These are phyloP conservation scores for Zaprionus tsacasi DNA, from an alignment of 1,140 invertebrate species.

Conservation along the genomic window DNA sequence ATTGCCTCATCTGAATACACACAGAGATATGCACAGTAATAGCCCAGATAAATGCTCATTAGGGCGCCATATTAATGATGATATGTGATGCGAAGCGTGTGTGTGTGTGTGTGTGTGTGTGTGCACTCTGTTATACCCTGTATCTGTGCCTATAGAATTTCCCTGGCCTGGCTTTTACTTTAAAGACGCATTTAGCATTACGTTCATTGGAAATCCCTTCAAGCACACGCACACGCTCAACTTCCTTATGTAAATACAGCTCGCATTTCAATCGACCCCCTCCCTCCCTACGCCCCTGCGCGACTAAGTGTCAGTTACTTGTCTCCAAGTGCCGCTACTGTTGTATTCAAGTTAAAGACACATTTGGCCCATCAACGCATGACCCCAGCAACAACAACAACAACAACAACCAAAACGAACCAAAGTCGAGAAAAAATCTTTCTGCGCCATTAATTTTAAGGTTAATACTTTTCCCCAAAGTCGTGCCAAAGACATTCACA, in stretches of 20 bases:
- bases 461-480: constrained; percentile 70
- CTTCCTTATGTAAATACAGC: constrained; percentile 3
- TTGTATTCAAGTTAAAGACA: constrained; percentile 75
- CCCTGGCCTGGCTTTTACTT: not conserved
- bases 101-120: not conserved
- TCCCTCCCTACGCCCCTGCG: not conserved
- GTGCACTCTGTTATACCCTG: constrained; percentile 5
- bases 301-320: constrained; percentile 13
- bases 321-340: constrained; percentile 50
- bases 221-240: not conserved
- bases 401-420: constrained; percentile 25
- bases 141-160: constrained; percentile 1
- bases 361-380: constrained; percentile 64
- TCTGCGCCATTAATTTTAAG: constrained; percentile 81
- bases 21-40: constrained; percentile 41
- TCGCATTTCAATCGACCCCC: not conserved
- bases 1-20: constrained; percentile 41
- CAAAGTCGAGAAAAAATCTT: constrained; percentile 44
- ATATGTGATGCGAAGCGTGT: constrained; percentile 33
- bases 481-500: constrained; percentile 58
- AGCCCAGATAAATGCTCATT: constrained; percentile 67
- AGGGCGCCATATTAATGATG: constrained; percentile 60
- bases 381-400: constrained; percentile 11
- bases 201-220: not conserved
- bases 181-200: constrained; percentile 1